Evolutionary conservation across 2,797 vertebrate genomes (phyloP), one percentile per base, ranked within the genome.

Genomic region (Notamacropus eugenii): DNA sequence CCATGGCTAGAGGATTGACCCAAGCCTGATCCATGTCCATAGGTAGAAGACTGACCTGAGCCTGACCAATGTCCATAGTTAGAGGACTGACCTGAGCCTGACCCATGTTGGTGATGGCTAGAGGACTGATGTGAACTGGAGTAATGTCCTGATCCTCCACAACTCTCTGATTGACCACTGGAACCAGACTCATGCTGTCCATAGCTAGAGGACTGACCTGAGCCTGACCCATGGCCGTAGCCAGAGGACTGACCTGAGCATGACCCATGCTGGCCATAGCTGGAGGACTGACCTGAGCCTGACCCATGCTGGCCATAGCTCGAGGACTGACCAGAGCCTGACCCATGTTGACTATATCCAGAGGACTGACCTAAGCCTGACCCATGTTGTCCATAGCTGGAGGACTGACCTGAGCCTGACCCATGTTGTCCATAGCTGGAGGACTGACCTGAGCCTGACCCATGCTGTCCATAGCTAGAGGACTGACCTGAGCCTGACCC

Each of bases 21-120:
- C 54, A 40, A 90, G 12, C 12, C 90, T 8, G 74, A 92, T 55
- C 40, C 54, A 24, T 11, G 8, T 46, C 40, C 82, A 22, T 91
- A 54, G 28, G 12, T 74, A 46, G 94, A 93, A 46, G 92, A 93
- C 4, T 96, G 74, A 91, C 55, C 93, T 28, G 93, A 95, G 28
- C 58, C 40, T 62, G 92, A 92, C 8, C 59, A 55, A 59, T 24
- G 24, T 93, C 29, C 52, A 55, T 59, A 55, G 46, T 3, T 91
- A 10, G 93, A 92, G n/a, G 8, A 54, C 4, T 95, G 67, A 52
- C 90, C 90, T 28, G n/a, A 59, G 58, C 58, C 27, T 28, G 58
- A 59, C 22, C 58, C 29, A 11, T 59, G 10, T 59, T 11, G 58
- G 27, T 29, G 31, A 62, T 14, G 40, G 34, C 16, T 74, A 2